Base-by-base conservation (phyloP, 2,888 invertebrate genomes). In the Hydraecia micacea region DNA sequence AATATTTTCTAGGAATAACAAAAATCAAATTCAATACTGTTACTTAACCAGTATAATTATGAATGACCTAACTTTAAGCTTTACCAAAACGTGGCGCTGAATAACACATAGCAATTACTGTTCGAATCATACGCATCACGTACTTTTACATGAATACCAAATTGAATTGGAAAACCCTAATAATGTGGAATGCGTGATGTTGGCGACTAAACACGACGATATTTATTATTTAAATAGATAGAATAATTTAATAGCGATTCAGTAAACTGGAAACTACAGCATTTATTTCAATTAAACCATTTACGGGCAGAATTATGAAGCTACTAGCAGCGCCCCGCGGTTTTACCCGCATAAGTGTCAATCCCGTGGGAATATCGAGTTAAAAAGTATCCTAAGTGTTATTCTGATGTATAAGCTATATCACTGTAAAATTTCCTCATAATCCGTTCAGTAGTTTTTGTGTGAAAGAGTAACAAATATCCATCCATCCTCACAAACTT, bases 61-160 rank as follows among this genome's bases (percentile, higher is more conserved):
- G 63, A 76, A 73, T 84, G 46, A 84, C 65, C 52, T 72, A 39
- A 15, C 55, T 32, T 18, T 32, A 46, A 13, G 58, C 28, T 55
- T 39, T 25, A 71, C 36, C 13, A 25, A 62, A 71, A 71, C 67
- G 73, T 75, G 65, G 2, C 15, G 15, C 15, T 60, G 69, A 70
- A 74, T 83, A 79, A 85, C 71, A 76, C 21, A 62, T 15, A 36
- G 42, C 80, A 80, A 85, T 87, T 72, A 87, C 25, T 72, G 85
- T 28, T 63, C 13, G 8, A 87, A 68, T 80, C 62, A 84, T 58
- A 46, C 39, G 63, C 36, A 65, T 36, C 7, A 58, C 58, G n/a
- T 3, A 49, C 46, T 58, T 76, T 72, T 36, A 85, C 75, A 80
- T 62, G 49, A 80, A 74, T n/a, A 49, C 13, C 11, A 72, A 84